Percentiles rank a stretch among this genome's conserved stretches.
These are phyloP conservation scores for Anoura caudifer DNA, from an alignment of 2,113 vertebrate species.

Conservation along the genomic window DNA sequence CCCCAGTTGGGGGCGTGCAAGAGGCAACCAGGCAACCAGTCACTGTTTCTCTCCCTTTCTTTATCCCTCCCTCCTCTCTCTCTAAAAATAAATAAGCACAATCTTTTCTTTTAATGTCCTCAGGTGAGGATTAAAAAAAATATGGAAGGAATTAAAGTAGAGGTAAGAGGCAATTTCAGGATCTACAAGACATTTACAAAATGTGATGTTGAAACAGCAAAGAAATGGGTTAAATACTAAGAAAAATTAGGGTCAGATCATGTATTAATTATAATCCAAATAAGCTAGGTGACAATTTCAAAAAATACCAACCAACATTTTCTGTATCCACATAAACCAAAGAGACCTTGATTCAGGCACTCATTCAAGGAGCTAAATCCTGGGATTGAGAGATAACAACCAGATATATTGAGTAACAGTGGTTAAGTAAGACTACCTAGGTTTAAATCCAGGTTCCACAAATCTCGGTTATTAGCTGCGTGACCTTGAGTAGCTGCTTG, in stretches of 20 bases:
- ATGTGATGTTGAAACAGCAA: background rate
- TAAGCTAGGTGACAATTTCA: background rate
- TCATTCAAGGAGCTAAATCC: slow-evolving; percentile 1
- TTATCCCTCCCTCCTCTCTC: too few species aligned
- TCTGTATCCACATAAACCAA: background rate
- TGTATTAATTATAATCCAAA: slow-evolving; percentile 11
- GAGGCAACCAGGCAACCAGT: too few species aligned
- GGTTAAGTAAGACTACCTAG: background rate
- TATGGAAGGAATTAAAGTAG: background rate
- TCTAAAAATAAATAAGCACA: too few species aligned
- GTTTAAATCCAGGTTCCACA: slow-evolving; percentile 4
- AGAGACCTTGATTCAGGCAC: background rate
- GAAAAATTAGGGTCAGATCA: background rate
- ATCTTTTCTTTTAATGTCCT: too few species aligned
- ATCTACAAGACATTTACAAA: background rate
- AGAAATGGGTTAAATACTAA: background rate
- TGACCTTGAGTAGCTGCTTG: background rate
- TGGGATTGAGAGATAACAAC: background rate
- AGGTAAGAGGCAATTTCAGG: background rate
- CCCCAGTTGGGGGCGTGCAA: too few species aligned
- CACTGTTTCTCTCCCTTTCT: too few species aligned
- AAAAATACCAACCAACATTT: slow-evolving; percentile 19
- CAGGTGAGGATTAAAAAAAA: background rate
- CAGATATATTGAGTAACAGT: background rate
- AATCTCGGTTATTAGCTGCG: background rate